Conservation (phyloP, 2,113 vertebrate genomes). For the Tachysurus vachellii region DNA sequence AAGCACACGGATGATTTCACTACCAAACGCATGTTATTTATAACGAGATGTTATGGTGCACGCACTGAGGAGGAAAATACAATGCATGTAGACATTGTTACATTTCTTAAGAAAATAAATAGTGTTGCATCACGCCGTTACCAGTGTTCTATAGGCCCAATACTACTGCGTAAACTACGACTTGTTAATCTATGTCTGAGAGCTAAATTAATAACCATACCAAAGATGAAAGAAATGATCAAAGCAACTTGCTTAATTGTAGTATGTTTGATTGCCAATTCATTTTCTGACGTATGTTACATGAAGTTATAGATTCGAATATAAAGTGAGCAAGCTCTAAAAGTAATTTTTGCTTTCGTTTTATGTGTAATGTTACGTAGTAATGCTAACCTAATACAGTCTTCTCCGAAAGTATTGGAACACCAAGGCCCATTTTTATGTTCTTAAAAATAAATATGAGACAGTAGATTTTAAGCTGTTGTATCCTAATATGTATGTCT, state of each 20-base stretch:
- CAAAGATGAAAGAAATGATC: neutral
- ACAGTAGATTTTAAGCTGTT: neutral
- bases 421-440: neutral
- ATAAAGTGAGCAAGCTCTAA: neutral
- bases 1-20: slow-evolving; percentile 63
- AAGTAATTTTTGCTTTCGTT: slow-evolving; percentile 28
- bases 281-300: neutral
- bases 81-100: neutral
- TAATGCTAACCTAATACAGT: neutral
- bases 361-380: neutral
- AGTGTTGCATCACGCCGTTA: neutral
- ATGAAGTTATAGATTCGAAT: neutral
- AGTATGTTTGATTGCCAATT: neutral
- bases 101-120: neutral
- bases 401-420: neutral
- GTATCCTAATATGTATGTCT: neutral
- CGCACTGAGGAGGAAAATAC: neutral
- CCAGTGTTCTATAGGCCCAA: slow-evolving; percentile 29
- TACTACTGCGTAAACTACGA: slow-evolving; percentile 20
- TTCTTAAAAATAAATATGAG: neutral
- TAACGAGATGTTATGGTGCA: neutral
- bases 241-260: neutral
- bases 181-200: neutral
- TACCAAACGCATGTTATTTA: slow-evolving; percentile 17
- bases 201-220: too few species aligned